Evolutionary conservation across 1,140 invertebrate species (phyloP).

Genomic region (Dryas iulia): DNA sequence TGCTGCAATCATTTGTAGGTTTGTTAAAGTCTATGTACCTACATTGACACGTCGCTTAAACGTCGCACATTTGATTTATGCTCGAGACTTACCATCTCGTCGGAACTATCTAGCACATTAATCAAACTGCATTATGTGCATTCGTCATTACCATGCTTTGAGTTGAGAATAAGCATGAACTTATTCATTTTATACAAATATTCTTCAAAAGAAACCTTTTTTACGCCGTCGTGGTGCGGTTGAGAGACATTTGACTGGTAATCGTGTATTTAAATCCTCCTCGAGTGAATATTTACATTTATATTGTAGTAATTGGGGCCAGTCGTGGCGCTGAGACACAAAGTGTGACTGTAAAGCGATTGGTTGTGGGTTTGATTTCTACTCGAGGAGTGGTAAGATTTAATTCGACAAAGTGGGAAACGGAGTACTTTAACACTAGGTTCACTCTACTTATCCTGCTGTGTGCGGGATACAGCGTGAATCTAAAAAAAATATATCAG

Average conservation of each 20-base stretch:
- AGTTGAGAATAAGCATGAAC: slow-evolving; percentile 7
- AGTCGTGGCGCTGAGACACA: no score
- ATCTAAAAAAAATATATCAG: no score
- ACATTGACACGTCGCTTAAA: slow-evolving; percentile 29
- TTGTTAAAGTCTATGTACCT: slow-evolving; percentile 18
- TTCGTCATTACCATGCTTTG: slow-evolving; percentile 26
- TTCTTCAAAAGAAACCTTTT: background rate
- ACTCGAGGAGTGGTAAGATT: no score
- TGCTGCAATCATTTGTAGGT: slow-evolving; percentile 10
- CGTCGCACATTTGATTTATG: slow-evolving; percentile 31
- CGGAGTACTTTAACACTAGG: no score
- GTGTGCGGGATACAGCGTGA: no score
- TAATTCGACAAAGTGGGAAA: no score
- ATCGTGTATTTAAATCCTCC: background rate
- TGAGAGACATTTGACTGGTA: background rate
- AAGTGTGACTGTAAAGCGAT: no score
- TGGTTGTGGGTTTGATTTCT: no score
- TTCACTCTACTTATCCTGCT: no score
- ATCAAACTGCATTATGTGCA: slow-evolving; percentile 28
- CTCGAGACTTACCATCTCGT: slow-evolving; percentile 19
- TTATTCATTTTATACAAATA: background rate
- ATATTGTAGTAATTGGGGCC: no score
- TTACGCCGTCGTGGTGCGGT: background rate
- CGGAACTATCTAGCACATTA: slow-evolving; percentile 27
- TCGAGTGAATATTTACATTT: background rate